These are phyloP conservation scores for Griposia aprilina DNA, from an alignment of 2,888 invertebrate genomes.

Conservation along the genomic window DNA sequence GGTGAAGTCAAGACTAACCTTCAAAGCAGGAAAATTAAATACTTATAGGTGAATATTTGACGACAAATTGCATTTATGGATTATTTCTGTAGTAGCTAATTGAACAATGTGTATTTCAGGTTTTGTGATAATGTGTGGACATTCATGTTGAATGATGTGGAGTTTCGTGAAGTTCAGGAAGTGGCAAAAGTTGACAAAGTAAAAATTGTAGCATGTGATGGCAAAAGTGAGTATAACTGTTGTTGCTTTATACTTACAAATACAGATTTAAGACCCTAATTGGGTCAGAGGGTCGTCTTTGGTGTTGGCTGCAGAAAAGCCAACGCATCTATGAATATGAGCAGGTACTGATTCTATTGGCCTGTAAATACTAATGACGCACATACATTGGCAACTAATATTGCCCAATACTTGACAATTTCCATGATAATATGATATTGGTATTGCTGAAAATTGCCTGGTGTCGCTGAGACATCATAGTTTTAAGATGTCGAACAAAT, in stretches of 20 bases:
- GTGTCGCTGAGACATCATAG: no score
- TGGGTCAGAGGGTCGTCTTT: neutral
- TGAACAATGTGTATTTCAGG: conserved; percentile 82
- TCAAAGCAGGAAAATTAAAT: conserved; percentile 97
- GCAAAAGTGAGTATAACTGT: conserved; percentile 93
- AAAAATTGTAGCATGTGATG: conserved; percentile 99
- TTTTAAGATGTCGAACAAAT: neutral
- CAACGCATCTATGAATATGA: neutral
- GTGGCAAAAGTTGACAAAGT: conserved; percentile 98
- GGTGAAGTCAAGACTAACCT: conserved; percentile 98
- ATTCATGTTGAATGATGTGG: conserved; percentile 99
- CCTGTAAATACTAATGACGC: neutral
- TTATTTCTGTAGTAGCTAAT: conserved; percentile 6
- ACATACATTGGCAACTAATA: neutral
- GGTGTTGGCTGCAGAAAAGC: neutral
- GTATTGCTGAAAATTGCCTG: no score
- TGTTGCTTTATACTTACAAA: neutral
- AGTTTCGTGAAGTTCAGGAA: conserved; percentile 98
- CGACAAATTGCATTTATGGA: neutral
- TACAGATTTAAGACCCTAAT: neutral
- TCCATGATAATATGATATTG: neutral
- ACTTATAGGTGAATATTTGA: conserved; percentile 91
- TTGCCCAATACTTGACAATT: neutral
- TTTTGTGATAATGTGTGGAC: conserved; percentile 99
- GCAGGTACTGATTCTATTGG: neutral